A percentile compares a stretch with the other conserved stretches of the same genome.
Evolutionary conservation across 2,797 vertebrate species (phyloP).

Genomic region (Coendou prehensilis): DNA sequence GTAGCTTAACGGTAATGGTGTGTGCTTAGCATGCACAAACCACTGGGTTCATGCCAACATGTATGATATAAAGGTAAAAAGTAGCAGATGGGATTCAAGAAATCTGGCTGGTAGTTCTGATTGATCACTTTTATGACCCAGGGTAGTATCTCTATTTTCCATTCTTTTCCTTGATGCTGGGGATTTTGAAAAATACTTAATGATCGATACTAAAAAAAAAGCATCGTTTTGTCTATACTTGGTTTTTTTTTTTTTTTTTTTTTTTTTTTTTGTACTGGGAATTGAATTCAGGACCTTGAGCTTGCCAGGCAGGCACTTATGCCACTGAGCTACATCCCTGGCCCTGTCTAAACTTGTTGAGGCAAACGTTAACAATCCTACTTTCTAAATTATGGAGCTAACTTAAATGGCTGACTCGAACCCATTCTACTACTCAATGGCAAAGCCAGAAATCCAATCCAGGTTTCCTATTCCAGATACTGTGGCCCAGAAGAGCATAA

Average conservation of each 20-base stretch:
- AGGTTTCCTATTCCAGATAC: neutral
- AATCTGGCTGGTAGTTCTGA: neutral
- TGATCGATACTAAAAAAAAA: neutral
- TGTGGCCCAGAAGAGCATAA: neutral
- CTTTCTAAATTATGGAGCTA: conserved; percentile 1
- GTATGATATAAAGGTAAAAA: neutral
- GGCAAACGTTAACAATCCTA: neutral
- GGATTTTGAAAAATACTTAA: neutral
- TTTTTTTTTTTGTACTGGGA: too few relatives aligned
- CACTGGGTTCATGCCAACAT: neutral
- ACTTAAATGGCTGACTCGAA: neutral
- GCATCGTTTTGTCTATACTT: neutral
- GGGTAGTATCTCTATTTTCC: neutral
- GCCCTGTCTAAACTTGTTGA: neutral
- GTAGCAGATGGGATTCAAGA: neutral
- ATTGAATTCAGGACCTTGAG: too few relatives aligned
- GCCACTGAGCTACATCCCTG: too few relatives aligned
- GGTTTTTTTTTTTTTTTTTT: too few relatives aligned
- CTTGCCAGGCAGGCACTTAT: too few relatives aligned
- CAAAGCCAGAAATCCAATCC: neutral
- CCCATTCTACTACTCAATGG: neutral
- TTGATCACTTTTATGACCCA: neutral
- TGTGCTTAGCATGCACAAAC: neutral
- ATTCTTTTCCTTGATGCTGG: neutral
- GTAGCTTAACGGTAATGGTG: neutral